A percentile compares a stretch with the other conserved stretches of the same genome.
Conservation (phyloP, 2,113 vertebrate species). For the Tichodroma muraria region DNA sequence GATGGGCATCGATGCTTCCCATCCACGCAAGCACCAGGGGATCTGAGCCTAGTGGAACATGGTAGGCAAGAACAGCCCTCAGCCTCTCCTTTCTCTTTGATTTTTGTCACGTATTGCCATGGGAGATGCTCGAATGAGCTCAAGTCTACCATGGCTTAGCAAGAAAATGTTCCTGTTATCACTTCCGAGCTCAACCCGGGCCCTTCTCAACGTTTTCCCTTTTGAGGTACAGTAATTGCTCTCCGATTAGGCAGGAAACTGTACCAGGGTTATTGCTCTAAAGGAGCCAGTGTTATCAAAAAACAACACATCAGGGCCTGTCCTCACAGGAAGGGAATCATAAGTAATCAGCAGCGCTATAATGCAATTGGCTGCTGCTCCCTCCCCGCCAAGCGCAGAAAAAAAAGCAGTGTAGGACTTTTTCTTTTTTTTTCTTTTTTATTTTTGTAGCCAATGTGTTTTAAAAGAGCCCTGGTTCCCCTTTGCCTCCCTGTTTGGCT, state of each 20-base stretch:
- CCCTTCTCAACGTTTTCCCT: constrained; percentile 60
- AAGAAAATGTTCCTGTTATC: constrained; percentile 36
- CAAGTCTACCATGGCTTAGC: not conserved
- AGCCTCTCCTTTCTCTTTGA: not conserved
- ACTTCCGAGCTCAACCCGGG: constrained; percentile 14
- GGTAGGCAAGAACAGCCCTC: not conserved
- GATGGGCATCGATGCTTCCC: not conserved
- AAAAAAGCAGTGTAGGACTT: not conserved
- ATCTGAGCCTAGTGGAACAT: not conserved
- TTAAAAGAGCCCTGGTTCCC: not conserved
- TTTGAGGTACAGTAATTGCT: constrained; percentile 68
- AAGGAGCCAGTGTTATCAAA: constrained; percentile 78
- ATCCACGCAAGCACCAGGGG: not conserved
- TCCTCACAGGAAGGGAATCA: constrained; percentile 75
- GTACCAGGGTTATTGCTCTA: constrained; percentile 75
- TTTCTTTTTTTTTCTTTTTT: not conserved
- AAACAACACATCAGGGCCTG: constrained; percentile 73
- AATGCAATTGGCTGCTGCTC: constrained; percentile 61
- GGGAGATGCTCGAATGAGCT: not conserved
- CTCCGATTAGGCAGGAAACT: constrained; percentile 80
- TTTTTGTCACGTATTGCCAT: not conserved
- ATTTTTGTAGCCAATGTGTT: not conserved
- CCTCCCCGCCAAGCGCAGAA: not conserved
- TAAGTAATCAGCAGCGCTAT: constrained; percentile 64
- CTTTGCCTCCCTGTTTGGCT: not conserved